A percentile compares a stretch with the other conserved stretches of the same genome.
These are phyloP conservation scores for Callospermophilus lateralis DNA, from an alignment of 2,113 vertebrate species.

Conservation along the genomic window DNA sequence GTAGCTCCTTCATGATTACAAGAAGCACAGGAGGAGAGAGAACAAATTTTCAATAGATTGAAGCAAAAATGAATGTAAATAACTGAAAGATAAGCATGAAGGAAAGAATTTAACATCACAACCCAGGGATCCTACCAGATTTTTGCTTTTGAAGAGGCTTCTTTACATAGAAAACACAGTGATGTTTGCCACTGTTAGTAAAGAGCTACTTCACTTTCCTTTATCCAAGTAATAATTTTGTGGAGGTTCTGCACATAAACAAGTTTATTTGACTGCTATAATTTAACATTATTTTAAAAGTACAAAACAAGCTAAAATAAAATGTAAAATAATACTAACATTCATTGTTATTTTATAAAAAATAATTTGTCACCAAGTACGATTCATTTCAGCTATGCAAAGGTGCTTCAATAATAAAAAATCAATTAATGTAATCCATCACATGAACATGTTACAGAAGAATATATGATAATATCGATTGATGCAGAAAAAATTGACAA, in stretches of 20 bases:
- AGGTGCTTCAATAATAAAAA: neutral
- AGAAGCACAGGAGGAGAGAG: neutral
- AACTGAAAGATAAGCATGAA: neutral
- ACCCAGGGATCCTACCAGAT: neutral
- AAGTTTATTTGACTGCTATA: neutral
- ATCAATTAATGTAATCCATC: neutral
- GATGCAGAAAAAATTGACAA: neutral
- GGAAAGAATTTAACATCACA: neutral
- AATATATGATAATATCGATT: neutral
- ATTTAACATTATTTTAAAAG: constrained; percentile 1
- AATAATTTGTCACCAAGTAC: neutral
- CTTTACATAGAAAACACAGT: constrained; percentile 42
- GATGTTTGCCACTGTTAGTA: constrained; percentile 62
- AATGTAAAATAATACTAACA: neutral
- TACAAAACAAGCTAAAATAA: neutral
- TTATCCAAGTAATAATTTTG: constrained; percentile 24
- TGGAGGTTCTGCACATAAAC: neutral
- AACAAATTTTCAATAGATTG: constrained; percentile 41
- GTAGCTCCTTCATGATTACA: constrained; percentile 59
- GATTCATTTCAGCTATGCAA: neutral
- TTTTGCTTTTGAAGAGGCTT: neutral
- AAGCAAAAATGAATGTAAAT: constrained; percentile 47
- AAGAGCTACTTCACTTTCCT: constrained; percentile 67
- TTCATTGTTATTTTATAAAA: neutral
- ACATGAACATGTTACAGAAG: neutral